phyloP scores from a whole-genome alignment of 2,113 vertebrate species.

The Corythornis madagascariensis region DNA sequence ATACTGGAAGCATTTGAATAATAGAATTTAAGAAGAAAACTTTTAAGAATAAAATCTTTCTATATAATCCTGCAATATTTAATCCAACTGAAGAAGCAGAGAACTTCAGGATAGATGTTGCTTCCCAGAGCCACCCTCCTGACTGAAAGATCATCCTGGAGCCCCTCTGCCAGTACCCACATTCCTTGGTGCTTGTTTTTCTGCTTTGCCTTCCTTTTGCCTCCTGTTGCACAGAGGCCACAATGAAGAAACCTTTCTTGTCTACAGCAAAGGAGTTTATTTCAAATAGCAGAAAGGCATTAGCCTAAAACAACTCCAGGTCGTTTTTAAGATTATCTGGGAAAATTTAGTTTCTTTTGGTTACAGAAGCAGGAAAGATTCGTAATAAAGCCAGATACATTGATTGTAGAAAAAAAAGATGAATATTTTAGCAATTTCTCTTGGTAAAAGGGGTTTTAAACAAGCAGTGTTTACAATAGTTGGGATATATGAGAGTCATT shows the following conservation, averaged over 20 bases:
- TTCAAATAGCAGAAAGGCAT: neutral
- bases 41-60: neutral
- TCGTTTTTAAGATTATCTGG: neutral
- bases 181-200: no score
- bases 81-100: neutral
- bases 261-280: neutral
- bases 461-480: neutral
- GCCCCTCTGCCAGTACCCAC: no score
- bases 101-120: no score
- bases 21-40: neutral
- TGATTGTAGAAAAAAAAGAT: neutral
- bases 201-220: neutral
- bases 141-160: neutral
- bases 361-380: neutral
- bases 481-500: neutral
- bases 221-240: neutral
- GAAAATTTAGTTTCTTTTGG: neutral
- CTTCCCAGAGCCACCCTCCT: neutral
- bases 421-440: neutral
- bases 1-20: neutral
- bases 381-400: neutral
- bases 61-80: neutral
- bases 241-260: neutral
- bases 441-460: neutral
- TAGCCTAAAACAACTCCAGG: neutral